Base-by-base conservation (phyloP, 1,140 invertebrate genomes). In the Chrysopa pallens region DNA sequence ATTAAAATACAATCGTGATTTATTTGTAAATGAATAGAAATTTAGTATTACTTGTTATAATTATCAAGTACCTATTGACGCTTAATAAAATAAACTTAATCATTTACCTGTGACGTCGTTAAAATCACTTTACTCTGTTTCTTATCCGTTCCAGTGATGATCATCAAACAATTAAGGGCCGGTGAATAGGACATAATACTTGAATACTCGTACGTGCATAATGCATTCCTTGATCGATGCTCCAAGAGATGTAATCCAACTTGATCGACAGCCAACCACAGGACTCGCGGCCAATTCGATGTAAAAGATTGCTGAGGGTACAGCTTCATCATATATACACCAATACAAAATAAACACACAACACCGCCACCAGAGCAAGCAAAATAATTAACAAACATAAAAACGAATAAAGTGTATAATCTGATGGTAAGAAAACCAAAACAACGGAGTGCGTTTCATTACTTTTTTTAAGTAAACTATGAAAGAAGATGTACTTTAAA, bases 191-290 rank as follows among this genome's bases (percentile, higher is more conserved):
- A 86, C 39, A 90, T 67, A 53, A 94, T 81, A 50, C 78, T 81
- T 46, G 72, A 74, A 61, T 90, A 92, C 54, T 92, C 85, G 58
- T 89, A 90, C 50, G 82, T 88, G 59, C 85, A 87, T 1, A 93
- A 68, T 27, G 86, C 78, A 56, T 90, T 84, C 43, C 88, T 74
- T 6, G 86, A 82, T 42, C 87, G 77, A 54, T 86, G 80, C 53
- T 93, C 84, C 42, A 95, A 64, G 37, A 97, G 63, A 57, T 94
- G 89, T 41, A 97, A 72, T n/a, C 92, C 92, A 51, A 73, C 74
- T 60, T 94, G 88, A 65, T 93, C 87, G 5, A 95, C 82, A 8
- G 88, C 89, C 38, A 96, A 62, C 86, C 91, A 92, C 6, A 96
- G 62, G 14, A 83, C 73, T 45, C 83, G 64, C 44, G 91, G 91